Percentiles rank a stretch among this genome's conserved stretches.
phyloP scores from a whole-genome alignment of 2,113 vertebrate genomes.

The Mohoua ochrocephala region DNA sequence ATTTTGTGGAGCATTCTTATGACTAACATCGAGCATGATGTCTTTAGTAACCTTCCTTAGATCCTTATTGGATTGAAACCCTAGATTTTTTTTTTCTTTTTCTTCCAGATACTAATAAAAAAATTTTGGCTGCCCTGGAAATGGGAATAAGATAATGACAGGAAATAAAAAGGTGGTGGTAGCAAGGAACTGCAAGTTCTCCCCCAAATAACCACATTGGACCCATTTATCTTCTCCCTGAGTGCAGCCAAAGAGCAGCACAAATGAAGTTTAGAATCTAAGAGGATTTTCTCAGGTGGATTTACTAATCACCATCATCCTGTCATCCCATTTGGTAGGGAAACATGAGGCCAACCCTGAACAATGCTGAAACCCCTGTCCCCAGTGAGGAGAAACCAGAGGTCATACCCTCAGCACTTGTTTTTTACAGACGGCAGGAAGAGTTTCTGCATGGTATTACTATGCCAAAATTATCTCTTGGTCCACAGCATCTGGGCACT shows the following conservation, averaged over 20 bases:
- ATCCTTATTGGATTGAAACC: not conserved
- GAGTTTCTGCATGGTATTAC: not conserved
- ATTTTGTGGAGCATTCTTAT: not conserved
- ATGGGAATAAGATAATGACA: not conserved
- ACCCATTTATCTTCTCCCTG: not conserved
- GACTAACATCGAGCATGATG: not conserved
- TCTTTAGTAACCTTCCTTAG: not conserved
- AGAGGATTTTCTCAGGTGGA: constrained; percentile 20
- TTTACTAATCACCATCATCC: not conserved
- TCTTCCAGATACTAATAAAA: not conserved
- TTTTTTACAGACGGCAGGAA: not conserved
- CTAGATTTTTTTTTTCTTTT: not conserved
- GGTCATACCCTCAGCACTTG: not conserved
- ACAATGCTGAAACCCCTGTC: not conserved
- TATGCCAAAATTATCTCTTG: not conserved
- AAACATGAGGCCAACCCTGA: not conserved
- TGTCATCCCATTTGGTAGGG: not conserved
- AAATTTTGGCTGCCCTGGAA: not conserved
- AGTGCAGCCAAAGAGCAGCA: not conserved
- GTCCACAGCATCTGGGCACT: not conserved
- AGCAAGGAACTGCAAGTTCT: not conserved
- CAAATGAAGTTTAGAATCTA: not conserved
- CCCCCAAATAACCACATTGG: not conserved
- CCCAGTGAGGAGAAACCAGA: not conserved
- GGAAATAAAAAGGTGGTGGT: not conserved